phyloP scores from a whole-genome alignment of 2,888 invertebrate species.

The Dynastes maya region DNA sequence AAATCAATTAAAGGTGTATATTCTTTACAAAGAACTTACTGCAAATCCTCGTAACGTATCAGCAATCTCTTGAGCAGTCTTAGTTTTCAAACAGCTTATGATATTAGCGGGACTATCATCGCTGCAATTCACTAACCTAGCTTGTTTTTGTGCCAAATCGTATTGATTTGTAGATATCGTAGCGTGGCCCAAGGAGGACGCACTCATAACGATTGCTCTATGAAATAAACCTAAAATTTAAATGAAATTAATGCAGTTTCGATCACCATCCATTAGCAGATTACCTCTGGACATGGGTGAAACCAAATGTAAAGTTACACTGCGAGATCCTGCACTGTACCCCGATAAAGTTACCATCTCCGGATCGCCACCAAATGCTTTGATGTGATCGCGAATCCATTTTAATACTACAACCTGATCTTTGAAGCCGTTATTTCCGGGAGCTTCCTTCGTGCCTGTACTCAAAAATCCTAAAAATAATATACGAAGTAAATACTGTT shows the following conservation, averaged over 20 bases:
- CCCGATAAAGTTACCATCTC: constrained; percentile 78
- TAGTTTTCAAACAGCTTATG: constrained; percentile 75
- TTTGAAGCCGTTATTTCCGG: constrained; percentile 81
- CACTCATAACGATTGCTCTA: constrained; percentile 80
- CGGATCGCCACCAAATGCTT: constrained; percentile 80
- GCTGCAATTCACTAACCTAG: constrained; percentile 75
- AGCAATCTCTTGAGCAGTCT: constrained; percentile 71
- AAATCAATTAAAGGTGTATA: not conserved
- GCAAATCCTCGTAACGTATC: constrained; percentile 70
- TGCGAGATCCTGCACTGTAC: constrained; percentile 71
- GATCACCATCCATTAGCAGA: not conserved
- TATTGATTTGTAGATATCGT: constrained; percentile 73
- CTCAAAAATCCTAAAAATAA: constrained; percentile 68
- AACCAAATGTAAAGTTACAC: constrained; percentile 72
- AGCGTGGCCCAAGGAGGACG: constrained; percentile 74
- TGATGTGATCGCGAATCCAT: constrained; percentile 80
- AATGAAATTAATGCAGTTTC: not conserved
- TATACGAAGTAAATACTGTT: not conserved
- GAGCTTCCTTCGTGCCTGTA: constrained; percentile 78
- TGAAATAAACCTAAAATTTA: constrained; percentile 66
- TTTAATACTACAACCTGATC: constrained; percentile 80
- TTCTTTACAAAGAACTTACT: constrained; percentile 63
- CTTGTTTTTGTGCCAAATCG: constrained; percentile 77
- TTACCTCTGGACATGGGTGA: constrained; percentile 78
- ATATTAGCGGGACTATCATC: constrained; percentile 73